A percentile compares a stretch with the other conserved stretches of the same genome.
Conservation (phyloP, 2,888 invertebrate species). For the Heliconius sara region DNA sequence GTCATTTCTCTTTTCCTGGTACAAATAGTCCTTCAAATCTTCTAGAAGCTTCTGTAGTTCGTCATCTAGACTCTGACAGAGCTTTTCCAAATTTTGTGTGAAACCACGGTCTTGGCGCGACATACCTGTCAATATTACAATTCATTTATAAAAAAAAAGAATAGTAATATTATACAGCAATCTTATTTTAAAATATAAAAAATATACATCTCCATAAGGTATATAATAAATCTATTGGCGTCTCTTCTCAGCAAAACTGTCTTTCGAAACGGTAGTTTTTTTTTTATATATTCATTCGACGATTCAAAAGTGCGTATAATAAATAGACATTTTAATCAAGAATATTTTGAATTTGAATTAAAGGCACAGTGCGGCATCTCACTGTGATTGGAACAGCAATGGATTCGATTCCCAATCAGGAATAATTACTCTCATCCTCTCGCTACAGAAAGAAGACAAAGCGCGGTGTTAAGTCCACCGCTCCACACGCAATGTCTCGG, state of each 20-base stretch:
- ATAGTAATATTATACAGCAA: too few relatives aligned
- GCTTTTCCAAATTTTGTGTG: slow-evolving; percentile 88
- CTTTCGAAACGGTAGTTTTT: too few relatives aligned
- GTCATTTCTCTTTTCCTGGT: slow-evolving; percentile 71
- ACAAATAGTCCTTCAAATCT: slow-evolving; percentile 88
- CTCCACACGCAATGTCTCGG: neutral
- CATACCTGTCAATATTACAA: slow-evolving; percentile 70
- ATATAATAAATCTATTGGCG: too few relatives aligned
- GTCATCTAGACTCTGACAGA: slow-evolving; percentile 87
- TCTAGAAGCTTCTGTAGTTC: slow-evolving; percentile 86
- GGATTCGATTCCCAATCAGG: neutral
- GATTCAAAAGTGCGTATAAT: too few relatives aligned
- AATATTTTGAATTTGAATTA: too few relatives aligned
- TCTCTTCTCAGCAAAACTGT: too few relatives aligned
- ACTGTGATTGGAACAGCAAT: neutral
- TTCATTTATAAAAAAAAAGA: neutral
- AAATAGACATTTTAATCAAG: too few relatives aligned
- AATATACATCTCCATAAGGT: too few relatives aligned
- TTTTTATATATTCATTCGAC: too few relatives aligned
- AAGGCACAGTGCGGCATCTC: too few relatives aligned
- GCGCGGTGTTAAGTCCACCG: neutral
- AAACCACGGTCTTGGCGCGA: slow-evolving; percentile 92
- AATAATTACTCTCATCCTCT: neutral
- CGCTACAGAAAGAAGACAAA: neutral
- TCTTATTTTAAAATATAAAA: too few relatives aligned